Conservation (phyloP, 2,113 vertebrate genomes). For the Corydoras sp. region DNA sequence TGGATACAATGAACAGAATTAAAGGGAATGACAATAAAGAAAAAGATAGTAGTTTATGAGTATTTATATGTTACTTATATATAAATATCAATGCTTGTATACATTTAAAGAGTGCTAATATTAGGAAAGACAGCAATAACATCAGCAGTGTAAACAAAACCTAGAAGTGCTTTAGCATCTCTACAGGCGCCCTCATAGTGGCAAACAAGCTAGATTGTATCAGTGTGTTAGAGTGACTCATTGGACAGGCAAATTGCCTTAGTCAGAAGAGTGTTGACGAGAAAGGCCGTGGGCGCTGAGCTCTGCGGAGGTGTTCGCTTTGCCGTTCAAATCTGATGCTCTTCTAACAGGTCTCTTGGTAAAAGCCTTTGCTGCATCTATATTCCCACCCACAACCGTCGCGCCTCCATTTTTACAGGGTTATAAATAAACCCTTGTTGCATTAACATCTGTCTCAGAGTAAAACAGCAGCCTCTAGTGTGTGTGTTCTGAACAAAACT, state of each 20-base stretch:
- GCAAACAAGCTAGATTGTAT: conserved; percentile 30
- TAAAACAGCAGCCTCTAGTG: conserved; percentile 20
- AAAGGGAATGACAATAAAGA: too few species aligned
- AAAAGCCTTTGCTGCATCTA: conserved; percentile 14
- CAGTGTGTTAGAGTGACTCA: conserved; percentile 52
- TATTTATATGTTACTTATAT: too few species aligned
- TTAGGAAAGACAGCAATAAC: background rate
- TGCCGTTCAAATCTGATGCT: conserved; percentile 53
- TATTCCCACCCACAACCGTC: background rate
- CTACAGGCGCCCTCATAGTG: background rate
- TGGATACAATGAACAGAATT: too few species aligned
- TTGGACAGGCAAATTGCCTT: conserved; percentile 55
- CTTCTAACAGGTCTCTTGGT: conserved; percentile 48
- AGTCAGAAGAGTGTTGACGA: conserved; percentile 55
- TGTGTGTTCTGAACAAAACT: background rate
- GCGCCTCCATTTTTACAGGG: conserved; percentile 2
- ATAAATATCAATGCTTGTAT: background rate
- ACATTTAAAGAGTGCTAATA: conserved; percentile 2
- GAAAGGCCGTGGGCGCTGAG: conserved; percentile 43
- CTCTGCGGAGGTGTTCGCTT: conserved; percentile 42
- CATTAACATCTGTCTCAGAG: conserved; percentile 28
- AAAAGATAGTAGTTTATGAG: too few species aligned
- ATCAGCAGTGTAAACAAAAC: background rate
- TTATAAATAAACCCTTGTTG: conserved; percentile 31
- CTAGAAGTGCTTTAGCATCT: background rate